Percentiles rank a stretch among this genome's conserved stretches.
These are phyloP conservation scores for Ashinkailepas kermadecensis DNA, from an alignment of 2,888 invertebrate species.

Conservation along the genomic window DNA sequence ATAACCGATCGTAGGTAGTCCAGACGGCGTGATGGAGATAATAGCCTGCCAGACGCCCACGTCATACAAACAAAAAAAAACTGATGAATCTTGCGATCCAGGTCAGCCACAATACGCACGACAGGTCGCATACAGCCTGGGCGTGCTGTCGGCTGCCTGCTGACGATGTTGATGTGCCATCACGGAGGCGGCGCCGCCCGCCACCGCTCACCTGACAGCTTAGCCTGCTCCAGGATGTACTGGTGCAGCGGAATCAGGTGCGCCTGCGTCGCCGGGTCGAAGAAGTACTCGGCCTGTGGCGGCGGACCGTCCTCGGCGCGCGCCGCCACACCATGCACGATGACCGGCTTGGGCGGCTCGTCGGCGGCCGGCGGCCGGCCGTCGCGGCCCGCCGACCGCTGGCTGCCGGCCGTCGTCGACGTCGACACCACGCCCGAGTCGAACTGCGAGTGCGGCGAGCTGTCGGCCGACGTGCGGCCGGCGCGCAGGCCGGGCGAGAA, in stretches of 20 bases:
- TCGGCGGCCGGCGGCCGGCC: constrained; percentile 12
- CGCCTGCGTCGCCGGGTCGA: constrained; percentile 39
- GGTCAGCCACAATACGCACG: too few species aligned
- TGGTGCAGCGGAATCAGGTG: constrained; percentile 76
- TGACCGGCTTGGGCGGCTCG: constrained; percentile 31
- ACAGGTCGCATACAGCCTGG: too few species aligned
- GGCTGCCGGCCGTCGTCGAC: constrained; percentile 28
- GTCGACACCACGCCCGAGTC: constrained; percentile 37
- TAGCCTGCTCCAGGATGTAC: constrained; percentile 79
- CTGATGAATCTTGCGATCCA: too few species aligned
- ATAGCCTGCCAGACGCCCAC: too few species aligned
- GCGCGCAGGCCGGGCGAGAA: constrained; percentile 23
- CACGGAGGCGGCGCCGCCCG: not conserved
- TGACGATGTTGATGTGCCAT: too few species aligned
- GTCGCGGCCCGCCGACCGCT: constrained; percentile 19
- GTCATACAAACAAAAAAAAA: too few species aligned
- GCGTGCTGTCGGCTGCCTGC: too few species aligned
- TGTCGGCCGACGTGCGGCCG: constrained; percentile 34
- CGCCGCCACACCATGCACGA: constrained; percentile 19
- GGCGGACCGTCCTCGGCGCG: constrained; percentile 34
- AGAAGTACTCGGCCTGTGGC: constrained; percentile 38
- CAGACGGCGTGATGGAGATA: too few species aligned
- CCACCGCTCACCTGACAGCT: constrained; percentile 54
- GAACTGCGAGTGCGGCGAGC: constrained; percentile 35
- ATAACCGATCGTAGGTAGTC: too few species aligned